Base-by-base conservation (phyloP, 1,140 invertebrate species). In the Gryllus bimaculatus region DNA sequence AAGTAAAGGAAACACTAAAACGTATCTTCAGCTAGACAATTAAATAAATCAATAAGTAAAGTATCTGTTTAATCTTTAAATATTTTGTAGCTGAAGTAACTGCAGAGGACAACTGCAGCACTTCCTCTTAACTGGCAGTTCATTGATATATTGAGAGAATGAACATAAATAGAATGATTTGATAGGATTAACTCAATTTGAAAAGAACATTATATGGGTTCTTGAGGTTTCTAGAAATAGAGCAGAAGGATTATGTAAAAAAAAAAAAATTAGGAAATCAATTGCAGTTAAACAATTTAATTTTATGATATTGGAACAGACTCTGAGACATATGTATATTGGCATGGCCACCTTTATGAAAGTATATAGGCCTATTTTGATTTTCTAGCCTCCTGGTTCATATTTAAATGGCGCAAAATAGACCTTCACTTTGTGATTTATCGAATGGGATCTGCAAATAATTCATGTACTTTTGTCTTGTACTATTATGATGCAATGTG, bases 361-460 rank as follows among this genome's bases (percentile, higher is more conserved):
- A 66, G 54, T 66, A 66, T 66, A 66, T 13, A 13, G 54, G 54
- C 54, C 54, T 66, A 66, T 66, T 66, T 66, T 66, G 54, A 66
- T 66, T 66, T 66, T 66, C 10, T 66, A 66, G 54, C 54, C 54
- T 13, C 18, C 54, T 13, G 10, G 18, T 66, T 66, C 18, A 66
- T 66, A 66, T 66, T 66, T 13, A 13, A 66, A 66, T 18, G 18
- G 18, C 10, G 54, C 54, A 66, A 66, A 66, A 10, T 66, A 13
- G 54, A 18, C 54, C 54, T 66, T 66, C 54, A 66, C 54, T 66
- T 66, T 66, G 54, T 66, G 54, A 66, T 66, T n/a, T 66, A 66
- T 66, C 10, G 26, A 39, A 39, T 39, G 26, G 26, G 26, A 39
- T 39, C 26, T 39, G 26, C 26, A 39, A 39, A 39, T 39, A 2